Conservation (phyloP, 2,797 vertebrate species). For the Prunella strophiata region DNA sequence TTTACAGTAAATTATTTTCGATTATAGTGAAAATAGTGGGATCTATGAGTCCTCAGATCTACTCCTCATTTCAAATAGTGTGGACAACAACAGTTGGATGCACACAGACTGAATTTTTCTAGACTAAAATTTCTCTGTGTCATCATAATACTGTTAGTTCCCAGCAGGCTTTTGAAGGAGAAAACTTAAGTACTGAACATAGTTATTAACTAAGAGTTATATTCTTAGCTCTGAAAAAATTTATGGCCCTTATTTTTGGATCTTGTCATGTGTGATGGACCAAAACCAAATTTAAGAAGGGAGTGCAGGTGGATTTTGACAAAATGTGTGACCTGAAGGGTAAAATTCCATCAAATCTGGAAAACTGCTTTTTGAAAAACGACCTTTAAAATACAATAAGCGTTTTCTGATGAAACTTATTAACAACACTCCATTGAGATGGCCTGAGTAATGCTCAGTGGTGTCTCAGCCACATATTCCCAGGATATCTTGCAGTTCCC, state of each 20-base stretch:
- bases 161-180: neutral
- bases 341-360: neutral
- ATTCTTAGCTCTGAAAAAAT: neutral
- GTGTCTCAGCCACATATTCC: neutral
- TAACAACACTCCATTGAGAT: neutral
- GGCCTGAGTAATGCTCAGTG: neutral
- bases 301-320: neutral
- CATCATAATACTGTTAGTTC: neutral
- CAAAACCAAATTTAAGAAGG: neutral
- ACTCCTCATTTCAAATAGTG: neutral
- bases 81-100: neutral
- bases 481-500: fast-evolving
- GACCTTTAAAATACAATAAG: fast-evolving
- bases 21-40: neutral
- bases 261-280: neutral
- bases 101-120: neutral
- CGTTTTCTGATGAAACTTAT: neutral
- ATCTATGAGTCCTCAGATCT: neutral
- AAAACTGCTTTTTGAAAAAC: neutral
- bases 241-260: neutral
- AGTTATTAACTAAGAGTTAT: neutral
- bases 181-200: neutral
- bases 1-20: neutral
- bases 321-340: neutral
- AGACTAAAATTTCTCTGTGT: neutral